phyloP scores from a whole-genome alignment of 2,888 invertebrate genomes.

The Temnothorax rugatulus region DNA sequence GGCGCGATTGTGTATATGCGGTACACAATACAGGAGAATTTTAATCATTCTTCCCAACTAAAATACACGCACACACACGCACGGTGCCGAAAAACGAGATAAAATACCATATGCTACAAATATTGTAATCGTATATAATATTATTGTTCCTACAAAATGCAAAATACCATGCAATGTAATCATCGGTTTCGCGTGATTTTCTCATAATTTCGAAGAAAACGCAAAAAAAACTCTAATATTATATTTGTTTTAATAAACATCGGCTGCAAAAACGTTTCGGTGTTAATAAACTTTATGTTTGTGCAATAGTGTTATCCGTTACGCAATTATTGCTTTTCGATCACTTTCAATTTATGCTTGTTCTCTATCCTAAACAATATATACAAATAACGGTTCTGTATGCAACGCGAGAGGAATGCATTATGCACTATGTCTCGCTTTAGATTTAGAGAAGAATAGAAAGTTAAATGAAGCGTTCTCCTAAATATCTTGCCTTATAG shows the following conservation, averaged over 20 bases:
- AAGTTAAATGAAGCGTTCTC: neutral
- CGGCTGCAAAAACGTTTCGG: neutral
- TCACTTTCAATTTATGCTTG: conserved; percentile 15
- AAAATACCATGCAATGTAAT: neutral
- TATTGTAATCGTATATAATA: conserved; percentile 21
- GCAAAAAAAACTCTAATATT: conserved; percentile 2
- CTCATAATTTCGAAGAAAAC: neutral
- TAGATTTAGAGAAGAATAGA: conserved; percentile 24
- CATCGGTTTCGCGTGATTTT: neutral
- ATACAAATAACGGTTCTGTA: conserved; percentile 9
- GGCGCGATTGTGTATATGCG: neutral
- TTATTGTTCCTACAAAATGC: neutral
- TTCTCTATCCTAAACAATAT: conserved; percentile 38
- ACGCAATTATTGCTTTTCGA: conserved; percentile 17
- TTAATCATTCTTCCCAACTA: conserved; percentile 28
- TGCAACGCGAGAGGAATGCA: conserved; percentile 23
- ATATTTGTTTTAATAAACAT: conserved; percentile 4
- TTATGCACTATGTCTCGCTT: neutral
- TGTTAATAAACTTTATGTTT: conserved; percentile 23
- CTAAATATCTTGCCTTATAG: neutral
- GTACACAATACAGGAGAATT: neutral
- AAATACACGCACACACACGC: neutral
- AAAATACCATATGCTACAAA: conserved; percentile 15
- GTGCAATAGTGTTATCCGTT: neutral
- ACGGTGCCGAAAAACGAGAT: neutral